phyloP scores from a whole-genome alignment of 2,113 vertebrate genomes.

The Bambusicola thoracicus region DNA sequence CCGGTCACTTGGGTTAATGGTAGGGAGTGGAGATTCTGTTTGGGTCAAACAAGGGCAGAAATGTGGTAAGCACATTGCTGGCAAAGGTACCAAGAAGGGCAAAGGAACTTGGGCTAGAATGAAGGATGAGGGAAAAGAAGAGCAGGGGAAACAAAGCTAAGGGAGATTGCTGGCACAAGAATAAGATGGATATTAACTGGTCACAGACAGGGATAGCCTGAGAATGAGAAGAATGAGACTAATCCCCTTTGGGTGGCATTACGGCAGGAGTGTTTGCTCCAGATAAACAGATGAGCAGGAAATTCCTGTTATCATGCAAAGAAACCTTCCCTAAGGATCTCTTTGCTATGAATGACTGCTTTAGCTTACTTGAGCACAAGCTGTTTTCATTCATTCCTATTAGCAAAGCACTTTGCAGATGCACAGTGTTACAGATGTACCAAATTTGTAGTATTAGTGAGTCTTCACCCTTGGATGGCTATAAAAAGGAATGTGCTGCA shows the following conservation, averaged over 20 bases:
- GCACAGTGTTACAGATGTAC: neutral
- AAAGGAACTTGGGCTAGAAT: neutral
- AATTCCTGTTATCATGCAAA: constrained; percentile 26
- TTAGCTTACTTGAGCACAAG: neutral
- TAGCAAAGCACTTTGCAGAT: neutral
- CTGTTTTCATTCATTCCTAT: neutral
- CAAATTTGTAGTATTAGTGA: neutral
- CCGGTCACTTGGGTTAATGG: neutral
- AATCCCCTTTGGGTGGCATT: neutral
- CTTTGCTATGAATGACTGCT: constrained; percentile 6
- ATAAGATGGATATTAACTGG: neutral
- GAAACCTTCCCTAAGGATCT: constrained; percentile 21
- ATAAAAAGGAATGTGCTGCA: neutral
- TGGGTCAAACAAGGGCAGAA: neutral
- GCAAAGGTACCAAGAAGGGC: neutral
- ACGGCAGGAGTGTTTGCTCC: neutral
- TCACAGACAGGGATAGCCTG: neutral
- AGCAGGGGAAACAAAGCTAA: neutral
- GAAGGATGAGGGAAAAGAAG: neutral
- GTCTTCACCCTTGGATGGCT: neutral
- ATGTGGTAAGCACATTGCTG: neutral
- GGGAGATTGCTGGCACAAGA: neutral
- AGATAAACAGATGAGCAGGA: constrained; percentile 34
- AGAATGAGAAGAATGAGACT: neutral
- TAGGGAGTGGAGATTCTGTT: neutral